A percentile compares a stretch with the other conserved stretches of the same genome.
phyloP scores from a whole-genome alignment of 2,113 vertebrate genomes.

The Emberiza fucata region DNA sequence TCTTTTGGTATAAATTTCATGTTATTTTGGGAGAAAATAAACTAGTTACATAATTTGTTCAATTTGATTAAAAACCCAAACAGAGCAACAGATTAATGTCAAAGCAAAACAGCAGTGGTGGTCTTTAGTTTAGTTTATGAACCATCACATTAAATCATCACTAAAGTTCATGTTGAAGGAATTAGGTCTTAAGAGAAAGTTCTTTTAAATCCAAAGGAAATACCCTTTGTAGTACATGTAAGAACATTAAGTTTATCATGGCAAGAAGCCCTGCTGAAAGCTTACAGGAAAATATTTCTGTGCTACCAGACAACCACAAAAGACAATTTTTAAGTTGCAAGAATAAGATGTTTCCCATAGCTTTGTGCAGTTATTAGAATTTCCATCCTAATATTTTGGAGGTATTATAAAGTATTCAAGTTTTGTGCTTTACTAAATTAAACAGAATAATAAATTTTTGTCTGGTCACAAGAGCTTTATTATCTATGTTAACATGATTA shows the following conservation, averaged over 20 bases:
- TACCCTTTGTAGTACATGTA: constrained; percentile 17
- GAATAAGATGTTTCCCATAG: constrained; percentile 15
- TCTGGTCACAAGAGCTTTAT: background rate
- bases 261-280: constrained; percentile 16
- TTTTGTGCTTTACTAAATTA: background rate
- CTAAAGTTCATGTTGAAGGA: background rate
- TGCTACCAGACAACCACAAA: constrained; percentile 53
- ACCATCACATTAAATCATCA: background rate
- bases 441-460: background rate
- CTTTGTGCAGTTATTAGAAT: background rate
- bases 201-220: constrained; percentile 35
- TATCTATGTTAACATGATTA: background rate
- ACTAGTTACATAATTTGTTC: background rate
- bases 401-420: background rate
- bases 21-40: background rate
- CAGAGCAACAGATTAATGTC: background rate
- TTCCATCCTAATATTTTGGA: background rate
- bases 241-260: constrained; percentile 12
- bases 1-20: background rate
- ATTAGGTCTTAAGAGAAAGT: background rate
- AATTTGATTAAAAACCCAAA: background rate
- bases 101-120: background rate
- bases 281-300: constrained; percentile 26
- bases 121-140: background rate
- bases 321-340: constrained; percentile 30